A percentile compares a stretch with the other conserved stretches of the same genome.
These are phyloP conservation scores for Pammene aurita DNA, from an alignment of 2,888 invertebrate species.

Conservation along the genomic window DNA sequence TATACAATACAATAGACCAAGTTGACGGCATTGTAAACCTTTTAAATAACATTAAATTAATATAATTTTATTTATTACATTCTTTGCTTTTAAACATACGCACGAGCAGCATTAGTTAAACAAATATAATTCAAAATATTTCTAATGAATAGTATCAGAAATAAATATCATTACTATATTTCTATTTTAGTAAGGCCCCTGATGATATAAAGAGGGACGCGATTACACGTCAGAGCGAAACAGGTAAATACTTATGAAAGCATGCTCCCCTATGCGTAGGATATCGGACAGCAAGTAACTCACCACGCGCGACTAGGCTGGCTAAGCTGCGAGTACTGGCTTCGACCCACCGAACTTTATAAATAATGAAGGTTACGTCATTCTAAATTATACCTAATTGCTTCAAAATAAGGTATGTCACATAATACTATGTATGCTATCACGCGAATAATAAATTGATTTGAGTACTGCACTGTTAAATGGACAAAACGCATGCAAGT, in stretches of 20 bases:
- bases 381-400: constrained; percentile 9
- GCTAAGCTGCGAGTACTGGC: neutral
- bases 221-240: constrained; percentile 12
- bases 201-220: constrained; percentile 9
- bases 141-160: constrained; percentile 21
- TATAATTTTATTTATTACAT: constrained; percentile 37
- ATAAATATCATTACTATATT: constrained; percentile 16
- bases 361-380: constrained; percentile 12
- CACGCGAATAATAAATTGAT: constrained; percentile 5
- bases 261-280: constrained; percentile 14
- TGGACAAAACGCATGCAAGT: neutral
- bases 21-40: constrained; percentile 36
- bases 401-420: constrained; percentile 8
- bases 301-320: constrained; percentile 8
- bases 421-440: neutral
- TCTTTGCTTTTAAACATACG: constrained; percentile 25
- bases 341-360: constrained; percentile 2
- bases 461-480: neutral
- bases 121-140: constrained; percentile 20
- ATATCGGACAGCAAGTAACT: constrained; percentile 2
- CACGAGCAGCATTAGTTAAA: constrained; percentile 24
- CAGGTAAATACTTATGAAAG: constrained; percentile 5
- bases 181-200: constrained; percentile 15
- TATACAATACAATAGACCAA: constrained; percentile 52
- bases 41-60: constrained; percentile 41